Evolutionary conservation across 2,888 invertebrate genomes (phyloP), one percentile per base, ranked within the genome.

Genomic region (Euzetes globulus): DNA sequence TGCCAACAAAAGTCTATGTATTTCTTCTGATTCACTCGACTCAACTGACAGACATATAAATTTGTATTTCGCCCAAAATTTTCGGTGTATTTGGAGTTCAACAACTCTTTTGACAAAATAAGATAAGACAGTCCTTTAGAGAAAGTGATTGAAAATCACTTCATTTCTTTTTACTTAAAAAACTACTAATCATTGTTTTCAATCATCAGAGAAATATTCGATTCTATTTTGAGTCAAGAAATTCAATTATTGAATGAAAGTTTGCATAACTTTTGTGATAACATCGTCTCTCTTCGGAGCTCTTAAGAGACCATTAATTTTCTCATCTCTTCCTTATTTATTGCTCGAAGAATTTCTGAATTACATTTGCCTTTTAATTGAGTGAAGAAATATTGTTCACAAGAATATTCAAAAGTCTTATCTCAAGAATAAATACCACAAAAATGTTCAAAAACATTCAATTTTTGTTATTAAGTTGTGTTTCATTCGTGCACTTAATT

Each of bases 211-310:
- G 7, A n/a, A 50, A n/a, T 9, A 17, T 50, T n/a, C 50, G 17
- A n/a, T 50, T 50, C 50, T 50, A 19, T 50, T n/a, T 19, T 50
- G 19, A n/a, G 17, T 55, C 25, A 19, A 22, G 19, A 19, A 52
- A 55, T 55, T 55, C 55, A 55, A 55, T 55, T 55, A 55, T 55
- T 55, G 55, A 22, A 11, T 55, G 9, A 55, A 55, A 25, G 22
- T 55, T 55, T 55, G 55, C 55, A 55, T 55, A 55, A 55, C 55
- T n/a, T 2, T 55, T 22, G 55, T 55, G 55, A 55, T 55, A 22
- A 5, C 55, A 55, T 55, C 13, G 15, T 55, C 19, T 22, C 17
- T 19, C 13, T n/a, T 52, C 15, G 4, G 2, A 22, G 2, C 4
- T 5, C 25, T 22, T 55, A 19, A 22, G 19, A 22, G 13, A 55